Percentiles rank a stretch among this genome's conserved stretches.
phyloP scores from a whole-genome alignment of 2,797 vertebrate genomes.

The Glossophaga mutica region DNA sequence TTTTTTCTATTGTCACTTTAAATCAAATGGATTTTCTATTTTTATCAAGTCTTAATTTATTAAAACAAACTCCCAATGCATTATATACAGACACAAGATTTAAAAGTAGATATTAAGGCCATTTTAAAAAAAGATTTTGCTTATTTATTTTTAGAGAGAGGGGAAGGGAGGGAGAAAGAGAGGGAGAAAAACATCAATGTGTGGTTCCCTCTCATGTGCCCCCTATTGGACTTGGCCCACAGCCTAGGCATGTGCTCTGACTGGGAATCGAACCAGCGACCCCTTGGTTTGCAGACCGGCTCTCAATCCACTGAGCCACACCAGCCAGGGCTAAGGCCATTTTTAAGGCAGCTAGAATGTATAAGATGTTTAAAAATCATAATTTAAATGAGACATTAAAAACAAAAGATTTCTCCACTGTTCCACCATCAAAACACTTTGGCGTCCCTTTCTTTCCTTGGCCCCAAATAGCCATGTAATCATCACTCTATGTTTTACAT shows the following conservation, averaged over 20 bases:
- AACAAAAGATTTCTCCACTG: conserved; percentile 51
- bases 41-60: conserved; percentile 51
- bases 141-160: too few species aligned
- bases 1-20: conserved; percentile 28
- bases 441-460: conserved; percentile 38
- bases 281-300: too few species aligned
- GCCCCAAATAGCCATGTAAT: conserved; percentile 59
- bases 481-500: conserved; percentile 54
- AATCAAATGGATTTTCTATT: conserved; percentile 55
- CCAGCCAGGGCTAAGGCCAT: neutral
- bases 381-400: conserved; percentile 60
- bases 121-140: too few species aligned
- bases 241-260: too few species aligned
- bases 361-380: conserved; percentile 42
- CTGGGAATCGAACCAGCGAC: too few species aligned
- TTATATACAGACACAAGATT: conserved; percentile 22
- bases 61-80: neutral
- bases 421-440: conserved; percentile 50
- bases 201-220: too few species aligned
- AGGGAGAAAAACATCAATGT: too few species aligned
- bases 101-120: conserved; percentile 24
- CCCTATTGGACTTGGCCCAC: too few species aligned
- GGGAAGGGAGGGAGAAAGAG: too few species aligned
- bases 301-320: too few species aligned
- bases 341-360: conserved; percentile 23